phyloP scores from a whole-genome alignment of 2,888 invertebrate species.

The Pammene aurita region DNA sequence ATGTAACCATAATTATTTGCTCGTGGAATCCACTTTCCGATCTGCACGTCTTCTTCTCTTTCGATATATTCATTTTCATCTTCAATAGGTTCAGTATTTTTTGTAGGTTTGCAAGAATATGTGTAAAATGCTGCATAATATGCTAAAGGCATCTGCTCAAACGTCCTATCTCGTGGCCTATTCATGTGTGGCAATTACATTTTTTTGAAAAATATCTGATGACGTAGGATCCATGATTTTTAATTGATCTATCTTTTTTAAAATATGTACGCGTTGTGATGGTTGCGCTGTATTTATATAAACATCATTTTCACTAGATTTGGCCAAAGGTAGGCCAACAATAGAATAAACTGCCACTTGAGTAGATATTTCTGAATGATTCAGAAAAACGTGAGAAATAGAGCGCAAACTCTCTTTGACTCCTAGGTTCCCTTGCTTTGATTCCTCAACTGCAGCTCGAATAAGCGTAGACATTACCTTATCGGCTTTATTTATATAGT shows the following conservation, averaged over 20 bases:
- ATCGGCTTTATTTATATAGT: no score
- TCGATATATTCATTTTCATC: no score
- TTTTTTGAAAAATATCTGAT: slow-evolving; percentile 7
- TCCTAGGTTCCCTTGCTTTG: not conserved
- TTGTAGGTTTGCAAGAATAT: no score
- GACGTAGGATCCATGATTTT: not conserved
- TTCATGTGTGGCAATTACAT: not conserved
- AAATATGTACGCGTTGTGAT: slow-evolving; percentile 4
- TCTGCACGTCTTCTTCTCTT: no score
- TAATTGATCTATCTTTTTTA: slow-evolving; percentile 1
- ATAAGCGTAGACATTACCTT: not conserved
- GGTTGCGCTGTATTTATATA: slow-evolving; percentile 17
- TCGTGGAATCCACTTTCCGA: slow-evolving; percentile 27
- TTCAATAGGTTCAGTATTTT: no score
- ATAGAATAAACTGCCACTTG: slow-evolving; percentile 36
- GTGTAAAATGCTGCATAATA: no score
- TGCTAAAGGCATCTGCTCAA: no score
- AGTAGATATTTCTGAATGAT: slow-evolving; percentile 31
- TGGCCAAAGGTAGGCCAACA: slow-evolving; percentile 40
- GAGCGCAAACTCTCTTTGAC: not conserved
- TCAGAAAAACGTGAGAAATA: not conserved
- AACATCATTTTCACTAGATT: slow-evolving; percentile 12
- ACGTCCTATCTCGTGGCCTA: slow-evolving; percentile 11
- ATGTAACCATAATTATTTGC: slow-evolving; percentile 31
- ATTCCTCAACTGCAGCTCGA: slow-evolving; percentile 2